Percentiles rank a stretch among this genome's conserved stretches.
phyloP scores from a whole-genome alignment of 2,797 vertebrate genomes.

The Eutrigla gurnardus region DNA sequence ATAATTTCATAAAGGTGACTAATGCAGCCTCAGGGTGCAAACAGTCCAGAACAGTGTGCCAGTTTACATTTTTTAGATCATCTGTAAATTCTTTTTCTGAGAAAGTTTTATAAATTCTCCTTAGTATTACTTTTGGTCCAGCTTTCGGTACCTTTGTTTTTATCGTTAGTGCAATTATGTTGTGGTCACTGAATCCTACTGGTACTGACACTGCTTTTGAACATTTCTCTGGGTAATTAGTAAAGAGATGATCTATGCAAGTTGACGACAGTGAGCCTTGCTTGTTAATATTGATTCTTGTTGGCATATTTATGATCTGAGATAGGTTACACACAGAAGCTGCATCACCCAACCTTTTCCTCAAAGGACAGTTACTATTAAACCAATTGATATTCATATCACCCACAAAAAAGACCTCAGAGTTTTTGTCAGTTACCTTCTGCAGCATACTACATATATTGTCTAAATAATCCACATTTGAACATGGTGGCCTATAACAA shows the following conservation, averaged over 20 bases:
- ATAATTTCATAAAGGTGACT: no score
- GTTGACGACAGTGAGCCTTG: background rate
- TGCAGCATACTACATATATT: background rate
- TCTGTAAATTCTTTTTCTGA: background rate
- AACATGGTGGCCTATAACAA: background rate
- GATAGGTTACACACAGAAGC: background rate
- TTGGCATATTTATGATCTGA: background rate
- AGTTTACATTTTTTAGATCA: background rate
- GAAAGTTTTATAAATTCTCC: background rate
- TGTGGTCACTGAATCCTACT: slow-evolving; percentile 2
- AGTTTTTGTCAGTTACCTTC: background rate
- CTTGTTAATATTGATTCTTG: background rate
- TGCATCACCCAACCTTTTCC: background rate
- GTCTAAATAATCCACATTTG: background rate
- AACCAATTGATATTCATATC: background rate
- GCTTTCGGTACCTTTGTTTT: background rate
- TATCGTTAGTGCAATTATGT: background rate
- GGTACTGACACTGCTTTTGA: background rate
- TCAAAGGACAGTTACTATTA: background rate
- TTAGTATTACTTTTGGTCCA: background rate
- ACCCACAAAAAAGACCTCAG: background rate
- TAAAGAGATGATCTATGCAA: background rate
- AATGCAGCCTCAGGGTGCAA: no score
- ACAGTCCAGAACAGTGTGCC: background rate
- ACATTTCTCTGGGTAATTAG: background rate